phyloP scores from a whole-genome alignment of 2,113 vertebrate genomes.

The Erythrocercus mccallii region DNA sequence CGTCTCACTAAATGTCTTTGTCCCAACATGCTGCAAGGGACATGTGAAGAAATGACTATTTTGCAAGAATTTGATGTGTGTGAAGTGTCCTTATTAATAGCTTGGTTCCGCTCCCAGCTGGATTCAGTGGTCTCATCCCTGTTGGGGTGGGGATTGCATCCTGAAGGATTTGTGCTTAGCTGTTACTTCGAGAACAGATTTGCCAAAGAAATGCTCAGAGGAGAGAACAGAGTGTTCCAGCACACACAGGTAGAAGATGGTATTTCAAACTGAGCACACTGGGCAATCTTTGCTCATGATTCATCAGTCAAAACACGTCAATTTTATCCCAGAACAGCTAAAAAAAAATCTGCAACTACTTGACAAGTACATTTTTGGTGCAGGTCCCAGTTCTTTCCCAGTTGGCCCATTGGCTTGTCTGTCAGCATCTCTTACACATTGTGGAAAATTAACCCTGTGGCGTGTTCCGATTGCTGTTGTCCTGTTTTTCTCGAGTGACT shows the following conservation, averaged over 20 bases:
- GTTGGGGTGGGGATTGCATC: slow-evolving; percentile 28
- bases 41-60: slow-evolving; percentile 37
- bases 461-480: slow-evolving; percentile 8
- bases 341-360: slow-evolving; percentile 65
- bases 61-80: slow-evolving; percentile 40
- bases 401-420: slow-evolving; percentile 64
- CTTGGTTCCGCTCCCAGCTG: slow-evolving; percentile 49
- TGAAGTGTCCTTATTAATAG: slow-evolving; percentile 46
- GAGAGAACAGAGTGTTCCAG: slow-evolving; percentile 67
- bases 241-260: slow-evolving; percentile 66
- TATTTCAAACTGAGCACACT: slow-evolving; percentile 65
- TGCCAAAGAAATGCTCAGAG: slow-evolving; percentile 63
- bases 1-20: slow-evolving; percentile 31
- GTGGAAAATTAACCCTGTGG: slow-evolving; percentile 30
- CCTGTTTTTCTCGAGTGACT: neutral
- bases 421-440: slow-evolving; percentile 42
- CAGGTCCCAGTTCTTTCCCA: slow-evolving; percentile 62
- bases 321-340: slow-evolving; percentile 64
- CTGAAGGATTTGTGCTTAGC: slow-evolving; percentile 64
- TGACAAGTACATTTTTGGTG: slow-evolving; percentile 68
- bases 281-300: slow-evolving; percentile 67
- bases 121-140: slow-evolving; percentile 11
- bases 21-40: slow-evolving; percentile 51
- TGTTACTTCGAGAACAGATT: slow-evolving; percentile 59
- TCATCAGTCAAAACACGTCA: slow-evolving; percentile 70